These are phyloP conservation scores for Drosophila aldrichi DNA, from an alignment of 2,888 invertebrate genomes.

Conservation along the genomic window DNA sequence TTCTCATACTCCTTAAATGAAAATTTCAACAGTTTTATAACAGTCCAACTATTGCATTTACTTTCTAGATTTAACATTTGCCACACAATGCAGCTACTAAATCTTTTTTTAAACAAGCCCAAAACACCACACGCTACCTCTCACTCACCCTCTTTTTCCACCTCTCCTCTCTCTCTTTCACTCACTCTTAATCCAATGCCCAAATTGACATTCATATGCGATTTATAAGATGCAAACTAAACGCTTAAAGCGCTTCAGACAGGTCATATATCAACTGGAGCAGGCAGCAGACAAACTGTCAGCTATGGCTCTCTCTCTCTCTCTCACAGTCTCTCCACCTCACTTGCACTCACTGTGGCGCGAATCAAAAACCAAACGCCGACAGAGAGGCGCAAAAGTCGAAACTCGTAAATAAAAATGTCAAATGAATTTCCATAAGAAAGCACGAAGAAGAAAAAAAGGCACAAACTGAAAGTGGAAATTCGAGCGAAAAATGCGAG, in stretches of 20 bases:
- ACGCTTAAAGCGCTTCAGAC: constrained; percentile 45
- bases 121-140: not conserved
- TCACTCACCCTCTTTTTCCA: constrained; percentile 1
- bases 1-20: not conserved
- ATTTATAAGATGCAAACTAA: constrained; percentile 55
- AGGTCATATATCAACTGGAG: constrained; percentile 62
- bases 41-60: not conserved
- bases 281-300: constrained; percentile 35
- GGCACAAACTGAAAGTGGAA: constrained; percentile 58
- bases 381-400: constrained; percentile 45
- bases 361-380: constrained; percentile 43
- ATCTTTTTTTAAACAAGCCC: constrained; percentile 11
- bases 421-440: constrained; percentile 71
- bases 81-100: constrained; percentile 19
- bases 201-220: constrained; percentile 59
- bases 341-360: not conserved
- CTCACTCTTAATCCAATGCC: constrained; percentile 11
- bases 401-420: constrained; percentile 74
- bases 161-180: not conserved
- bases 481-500: constrained; percentile 26
- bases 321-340: not conserved
- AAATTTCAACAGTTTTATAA: constrained; percentile 4
- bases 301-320: constrained; percentile 3
- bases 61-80: constrained; percentile 5
- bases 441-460: constrained; percentile 52